phyloP scores from a whole-genome alignment of 2,113 vertebrate species.

The Synodontis membranacea region DNA sequence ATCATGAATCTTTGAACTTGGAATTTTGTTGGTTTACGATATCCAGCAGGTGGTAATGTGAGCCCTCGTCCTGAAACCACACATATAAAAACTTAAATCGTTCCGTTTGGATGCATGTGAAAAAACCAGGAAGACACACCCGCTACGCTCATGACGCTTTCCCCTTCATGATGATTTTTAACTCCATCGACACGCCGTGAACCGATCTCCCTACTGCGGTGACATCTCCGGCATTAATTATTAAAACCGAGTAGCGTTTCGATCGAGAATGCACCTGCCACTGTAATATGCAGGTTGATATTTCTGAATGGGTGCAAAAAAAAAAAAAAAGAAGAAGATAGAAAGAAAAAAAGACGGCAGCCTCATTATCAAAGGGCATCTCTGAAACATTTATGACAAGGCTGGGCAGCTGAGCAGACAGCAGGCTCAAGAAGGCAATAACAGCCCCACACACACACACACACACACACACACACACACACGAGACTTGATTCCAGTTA shows the following conservation, averaged over 20 bases:
- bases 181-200: slow-evolving; percentile 15
- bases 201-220: slow-evolving; percentile 26
- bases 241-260: slow-evolving; percentile 51
- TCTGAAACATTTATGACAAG: slow-evolving; percentile 61
- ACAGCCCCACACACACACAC: slow-evolving; percentile 34
- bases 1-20: background rate
- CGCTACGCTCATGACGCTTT: too few relatives aligned
- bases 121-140: background rate
- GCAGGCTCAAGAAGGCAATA: slow-evolving; percentile 41
- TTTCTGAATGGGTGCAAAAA: slow-evolving; percentile 52
- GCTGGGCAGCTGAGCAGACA: slow-evolving; percentile 47
- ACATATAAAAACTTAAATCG: background rate
- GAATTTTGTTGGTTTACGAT: background rate
- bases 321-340: slow-evolving; percentile 4
- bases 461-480: slow-evolving; percentile 44
- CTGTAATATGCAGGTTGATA: slow-evolving; percentile 58
- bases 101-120: background rate
- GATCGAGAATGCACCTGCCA: slow-evolving; percentile 46
- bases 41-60: background rate
- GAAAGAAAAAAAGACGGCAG: slow-evolving; percentile 38
- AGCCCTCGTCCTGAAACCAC: background rate
- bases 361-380: slow-evolving; percentile 62
- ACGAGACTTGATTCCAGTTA: background rate
- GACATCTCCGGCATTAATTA: slow-evolving; percentile 57
- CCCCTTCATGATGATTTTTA: slow-evolving; percentile 1